phyloP scores from a whole-genome alignment of 37 sponge, comb jelly and placozoan genomes.

The Lycopodina hypogea region DNA sequence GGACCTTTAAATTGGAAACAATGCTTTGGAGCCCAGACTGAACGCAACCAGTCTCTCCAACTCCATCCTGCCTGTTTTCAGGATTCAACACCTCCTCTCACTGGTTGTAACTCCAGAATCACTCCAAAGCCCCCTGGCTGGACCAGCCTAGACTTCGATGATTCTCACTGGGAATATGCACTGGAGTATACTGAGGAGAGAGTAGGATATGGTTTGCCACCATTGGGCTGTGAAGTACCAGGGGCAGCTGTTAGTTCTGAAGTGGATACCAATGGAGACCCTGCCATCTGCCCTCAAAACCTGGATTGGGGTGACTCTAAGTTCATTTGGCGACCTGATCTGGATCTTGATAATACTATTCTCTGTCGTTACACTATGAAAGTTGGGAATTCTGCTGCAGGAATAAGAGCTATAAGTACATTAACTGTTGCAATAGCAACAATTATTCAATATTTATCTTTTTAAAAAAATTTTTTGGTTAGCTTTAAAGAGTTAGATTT shows the following conservation, averaged over 20 bases:
- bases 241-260: conserved; percentile 16
- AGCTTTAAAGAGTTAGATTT: too few species aligned
- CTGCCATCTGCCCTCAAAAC: conserved; percentile 25
- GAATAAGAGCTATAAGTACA: background rate
- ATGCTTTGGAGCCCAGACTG: conserved; percentile 27
- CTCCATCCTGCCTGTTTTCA: conserved; percentile 18
- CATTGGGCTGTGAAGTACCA: conserved; percentile 24
- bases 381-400: background rate
- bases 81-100: background rate
- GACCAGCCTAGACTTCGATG: conserved; percentile 33
- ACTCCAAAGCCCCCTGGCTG: conserved; percentile 24
- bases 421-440: too few species aligned
- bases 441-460: too few species aligned
- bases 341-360: conserved; percentile 42
- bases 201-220: conserved; percentile 14
- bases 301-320: conserved; percentile 47
- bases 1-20: conserved; percentile 52
- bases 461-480: too few species aligned
- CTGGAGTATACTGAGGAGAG: conserved; percentile 13
- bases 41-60: conserved; percentile 14
- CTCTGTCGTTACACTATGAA: conserved; percentile 48
- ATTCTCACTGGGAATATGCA: conserved; percentile 46
- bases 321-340: conserved; percentile 49
- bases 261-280: conserved; percentile 22
- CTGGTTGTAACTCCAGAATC: conserved; percentile 11